Conservation (phyloP, 2,113 vertebrate genomes). For the Pheucticus melanocephalus region DNA sequence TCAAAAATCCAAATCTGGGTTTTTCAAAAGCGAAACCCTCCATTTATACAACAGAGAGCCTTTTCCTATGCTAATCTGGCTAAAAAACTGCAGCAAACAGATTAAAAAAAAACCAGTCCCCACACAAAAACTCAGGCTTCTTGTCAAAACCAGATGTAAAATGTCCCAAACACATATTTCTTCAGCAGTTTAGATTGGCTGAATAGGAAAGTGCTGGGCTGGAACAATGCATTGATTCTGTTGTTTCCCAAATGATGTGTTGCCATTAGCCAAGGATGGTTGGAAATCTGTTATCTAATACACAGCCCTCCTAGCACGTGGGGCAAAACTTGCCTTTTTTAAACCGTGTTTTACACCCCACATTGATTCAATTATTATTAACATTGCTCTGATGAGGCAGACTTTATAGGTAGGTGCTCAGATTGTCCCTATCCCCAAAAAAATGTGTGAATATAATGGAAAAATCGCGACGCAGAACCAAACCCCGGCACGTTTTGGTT, state of each 20-base stretch:
- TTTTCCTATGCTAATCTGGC: neutral
- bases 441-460: neutral
- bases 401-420: neutral
- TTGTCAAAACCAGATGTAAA: slow-evolving; percentile 78
- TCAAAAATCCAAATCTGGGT: neutral
- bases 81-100: neutral
- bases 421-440: neutral
- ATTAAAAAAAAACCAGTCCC: neutral
- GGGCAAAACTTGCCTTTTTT: neutral
- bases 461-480: neutral
- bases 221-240: slow-evolving; percentile 59
- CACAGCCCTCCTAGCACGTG: neutral
- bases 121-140: slow-evolving; percentile 39
- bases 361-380: neutral
- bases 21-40: neutral
- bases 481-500: rapidly evolving
- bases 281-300: neutral
- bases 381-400: neutral
- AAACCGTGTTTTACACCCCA: neutral
- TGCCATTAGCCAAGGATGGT: slow-evolving; percentile 16
- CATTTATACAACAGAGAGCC: neutral
- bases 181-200: slow-evolving; percentile 60
- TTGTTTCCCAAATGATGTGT: slow-evolving; percentile 52
- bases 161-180: slow-evolving; percentile 69
- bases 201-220: slow-evolving; percentile 11